Percentiles rank a stretch among this genome's conserved stretches.
Conservation (phyloP, 2,797 vertebrate species). For the Micrastur ruficollis region DNA sequence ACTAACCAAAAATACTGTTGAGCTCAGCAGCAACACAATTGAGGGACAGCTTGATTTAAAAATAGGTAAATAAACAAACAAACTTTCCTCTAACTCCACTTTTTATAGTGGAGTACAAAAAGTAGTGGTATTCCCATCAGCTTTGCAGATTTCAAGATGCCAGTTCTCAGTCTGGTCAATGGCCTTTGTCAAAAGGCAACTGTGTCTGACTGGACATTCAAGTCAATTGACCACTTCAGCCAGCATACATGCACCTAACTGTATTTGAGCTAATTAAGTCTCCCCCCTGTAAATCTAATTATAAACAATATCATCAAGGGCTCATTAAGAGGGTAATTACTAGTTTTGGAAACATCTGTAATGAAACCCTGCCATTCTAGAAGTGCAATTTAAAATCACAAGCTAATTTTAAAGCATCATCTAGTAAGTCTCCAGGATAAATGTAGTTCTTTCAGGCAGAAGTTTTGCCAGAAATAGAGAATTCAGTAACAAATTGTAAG, state of each 20-base stretch:
- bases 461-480: not conserved
- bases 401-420: not conserved
- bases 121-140: not conserved
- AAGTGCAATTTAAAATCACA: not conserved
- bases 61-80: not conserved
- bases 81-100: not conserved
- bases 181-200: not conserved
- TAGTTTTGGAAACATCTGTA: not conserved
- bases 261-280: not conserved
- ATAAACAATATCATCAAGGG: not conserved
- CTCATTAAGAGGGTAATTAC: not conserved
- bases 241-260: not conserved
- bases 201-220: not conserved
- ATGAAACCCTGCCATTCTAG: not conserved
- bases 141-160: not conserved
- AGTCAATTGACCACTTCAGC: not conserved
- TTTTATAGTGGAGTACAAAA: not conserved
- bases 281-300: not conserved
- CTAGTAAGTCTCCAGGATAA: not conserved
- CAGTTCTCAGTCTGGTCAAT: rapidly evolving
- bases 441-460: not conserved
- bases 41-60: not conserved
- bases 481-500: not conserved
- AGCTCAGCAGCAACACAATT: not conserved
- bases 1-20: not conserved